A percentile compares a stretch with the other conserved stretches of the same genome.
These are phyloP conservation scores for Lagocephalus sceleratus DNA, from an alignment of 2,797 vertebrate species.

Conservation along the genomic window DNA sequence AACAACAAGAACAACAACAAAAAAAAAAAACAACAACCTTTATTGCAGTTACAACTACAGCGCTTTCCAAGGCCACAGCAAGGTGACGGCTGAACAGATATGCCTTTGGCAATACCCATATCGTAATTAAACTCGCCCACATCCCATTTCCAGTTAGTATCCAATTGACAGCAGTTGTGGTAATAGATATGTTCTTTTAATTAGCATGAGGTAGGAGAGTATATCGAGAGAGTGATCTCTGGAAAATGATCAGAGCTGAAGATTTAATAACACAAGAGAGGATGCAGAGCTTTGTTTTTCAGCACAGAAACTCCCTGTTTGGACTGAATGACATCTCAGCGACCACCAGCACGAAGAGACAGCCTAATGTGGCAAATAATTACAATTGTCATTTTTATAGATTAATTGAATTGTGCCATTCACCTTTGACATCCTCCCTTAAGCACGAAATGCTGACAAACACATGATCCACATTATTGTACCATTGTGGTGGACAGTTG, in stretches of 20 bases:
- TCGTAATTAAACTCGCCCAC: conserved; percentile 17
- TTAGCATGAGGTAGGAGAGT: conserved; percentile 7
- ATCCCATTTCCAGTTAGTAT: conserved; percentile 22
- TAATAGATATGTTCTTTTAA: conserved; percentile 10
- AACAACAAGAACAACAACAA: neutral
- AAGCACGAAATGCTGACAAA: too few species aligned
- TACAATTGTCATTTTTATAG: neutral
- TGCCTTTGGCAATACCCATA: conserved; percentile 7
- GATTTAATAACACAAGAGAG: too few species aligned
- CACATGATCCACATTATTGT: too few species aligned
- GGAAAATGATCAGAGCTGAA: too few species aligned
- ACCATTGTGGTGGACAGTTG: too few species aligned
- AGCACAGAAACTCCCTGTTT: neutral
- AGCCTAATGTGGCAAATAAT: neutral
- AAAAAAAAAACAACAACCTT: neutral
- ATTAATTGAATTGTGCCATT: conserved; percentile 25
- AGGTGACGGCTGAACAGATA: conserved; percentile 23
- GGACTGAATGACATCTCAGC: neutral
- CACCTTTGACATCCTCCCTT: conserved; percentile 7
- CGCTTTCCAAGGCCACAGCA: conserved; percentile 12
- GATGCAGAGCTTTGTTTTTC: too few species aligned
- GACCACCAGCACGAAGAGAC: neutral
- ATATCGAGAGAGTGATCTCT: neutral
- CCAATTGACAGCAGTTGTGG: conserved; percentile 12
- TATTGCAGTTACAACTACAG: neutral